phyloP scores from a whole-genome alignment of 2,113 vertebrate species.

The Chaetorhynchus papuensis region DNA sequence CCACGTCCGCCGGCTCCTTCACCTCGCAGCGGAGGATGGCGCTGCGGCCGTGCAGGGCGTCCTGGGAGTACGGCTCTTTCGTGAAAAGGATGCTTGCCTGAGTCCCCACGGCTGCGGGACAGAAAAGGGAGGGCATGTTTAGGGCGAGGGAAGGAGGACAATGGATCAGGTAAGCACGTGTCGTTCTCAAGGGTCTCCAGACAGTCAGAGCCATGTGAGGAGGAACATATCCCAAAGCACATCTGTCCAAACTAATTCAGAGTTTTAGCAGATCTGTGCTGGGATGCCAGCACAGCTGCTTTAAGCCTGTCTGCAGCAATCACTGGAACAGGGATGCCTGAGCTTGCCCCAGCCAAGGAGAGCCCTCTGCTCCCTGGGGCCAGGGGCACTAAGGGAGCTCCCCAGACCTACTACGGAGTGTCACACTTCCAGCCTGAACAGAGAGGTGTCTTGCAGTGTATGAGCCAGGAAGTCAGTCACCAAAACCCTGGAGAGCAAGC shows the following conservation, averaged over 20 bases:
- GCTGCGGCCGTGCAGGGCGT: slow-evolving; percentile 90
- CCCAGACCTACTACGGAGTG: not conserved
- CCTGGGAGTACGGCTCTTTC: slow-evolving; percentile 94
- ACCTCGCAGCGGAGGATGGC: slow-evolving; percentile 96
- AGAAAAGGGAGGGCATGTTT: not conserved
- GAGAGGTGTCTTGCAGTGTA: not conserved
- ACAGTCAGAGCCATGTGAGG: not conserved
- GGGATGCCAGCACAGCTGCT: not conserved
- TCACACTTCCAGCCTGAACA: not conserved
- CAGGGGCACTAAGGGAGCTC: not conserved
- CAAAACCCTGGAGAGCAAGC: not conserved
- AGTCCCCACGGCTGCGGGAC: slow-evolving; percentile 38
- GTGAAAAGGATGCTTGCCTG: slow-evolving; percentile 81
- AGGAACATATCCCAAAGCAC: not conserved
- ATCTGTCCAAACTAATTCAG: not conserved
- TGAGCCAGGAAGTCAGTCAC: not conserved
- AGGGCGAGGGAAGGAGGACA: not conserved
- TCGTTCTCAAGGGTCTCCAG: not conserved
- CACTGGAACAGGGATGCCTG: not conserved
- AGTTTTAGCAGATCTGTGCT: not conserved
- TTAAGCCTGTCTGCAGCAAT: not conserved
- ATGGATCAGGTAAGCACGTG: not conserved
- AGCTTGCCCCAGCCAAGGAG: not conserved
- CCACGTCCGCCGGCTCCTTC: slow-evolving; percentile 61
- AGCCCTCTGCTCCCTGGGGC: not conserved